Evolutionary conservation across 2,888 invertebrate genomes (phyloP).

Genomic region (Stictocephala bisonia): DNA sequence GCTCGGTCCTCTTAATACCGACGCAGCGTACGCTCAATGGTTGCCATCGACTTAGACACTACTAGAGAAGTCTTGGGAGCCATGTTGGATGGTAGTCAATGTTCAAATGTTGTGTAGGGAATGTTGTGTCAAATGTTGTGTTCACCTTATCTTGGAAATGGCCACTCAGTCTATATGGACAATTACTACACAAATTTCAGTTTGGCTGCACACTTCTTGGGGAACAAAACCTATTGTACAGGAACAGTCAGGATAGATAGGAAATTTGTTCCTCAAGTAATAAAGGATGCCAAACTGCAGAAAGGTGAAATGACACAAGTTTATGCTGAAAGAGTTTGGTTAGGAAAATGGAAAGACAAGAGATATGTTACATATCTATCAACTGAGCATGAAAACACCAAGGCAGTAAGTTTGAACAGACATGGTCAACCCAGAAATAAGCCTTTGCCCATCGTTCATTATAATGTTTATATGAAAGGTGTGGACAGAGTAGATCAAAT

Average conservation of each 20-base stretch:
- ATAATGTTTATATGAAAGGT: conserved; percentile 33
- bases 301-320: conserved; percentile 27
- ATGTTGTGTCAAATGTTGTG: too few relatives aligned
- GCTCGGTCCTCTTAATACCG: too few relatives aligned
- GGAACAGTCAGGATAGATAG: conserved; percentile 41
- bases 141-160: conserved; percentile 5
- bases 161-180: conserved; percentile 8
- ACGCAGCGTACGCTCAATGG: too few relatives aligned
- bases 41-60: too few relatives aligned
- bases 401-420: conserved; percentile 5
- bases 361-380: neutral
- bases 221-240: conserved; percentile 38
- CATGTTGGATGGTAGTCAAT: too few relatives aligned
- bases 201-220: conserved; percentile 8
- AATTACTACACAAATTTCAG: conserved; percentile 14
- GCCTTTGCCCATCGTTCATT: conserved; percentile 5
- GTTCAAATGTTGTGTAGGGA: too few relatives aligned
- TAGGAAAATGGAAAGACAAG: conserved; percentile 18
- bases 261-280: conserved; percentile 22
- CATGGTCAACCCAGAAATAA: conserved; percentile 4
- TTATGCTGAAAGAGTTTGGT: neutral
- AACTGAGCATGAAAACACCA: conserved; percentile 14
- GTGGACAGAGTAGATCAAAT: conserved; percentile 45
- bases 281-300: conserved; percentile 34
- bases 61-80: too few relatives aligned